Evolutionary conservation across 1,140 invertebrate species (phyloP), one percentile per base, ranked within the genome.

Genomic region (Caerostris darwini): DNA sequence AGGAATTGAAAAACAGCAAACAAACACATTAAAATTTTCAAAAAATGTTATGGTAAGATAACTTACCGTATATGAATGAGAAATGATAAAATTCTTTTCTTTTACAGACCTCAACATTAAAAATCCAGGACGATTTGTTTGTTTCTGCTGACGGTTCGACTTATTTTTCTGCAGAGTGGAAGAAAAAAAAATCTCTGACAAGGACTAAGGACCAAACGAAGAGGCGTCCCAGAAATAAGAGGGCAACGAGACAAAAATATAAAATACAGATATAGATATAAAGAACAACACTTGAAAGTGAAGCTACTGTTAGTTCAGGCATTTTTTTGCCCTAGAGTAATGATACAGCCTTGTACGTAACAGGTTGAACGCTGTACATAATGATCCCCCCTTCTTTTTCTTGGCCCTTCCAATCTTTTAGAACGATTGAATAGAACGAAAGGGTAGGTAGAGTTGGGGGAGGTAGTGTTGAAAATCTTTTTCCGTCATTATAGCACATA

Each of bases 311-410:
- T 93, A 93, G 92, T 83, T 58, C 82, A 93, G 81, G 54, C 81
- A 69, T 90, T 71, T 58, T 69, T 93, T 87, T 92, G 50, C 81
- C 61, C 83, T 53, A 19, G 67, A 93, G 92, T 93, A 93, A 93
- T 93, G 92, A 93, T 87, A 86, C 83, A 71, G 64, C 54, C 82
- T 87, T 71, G 82, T 93, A 87, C 83, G 92, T 93, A 93, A 93
- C 92, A 93, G 92, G 92, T 93, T 93, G 92, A 93, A 71, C 83
- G 56, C 56, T 93, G 92, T 93, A 93, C 92, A 93, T 93, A 93
- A 93, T 87, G 92, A 93, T 93, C n/a, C 71, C 71, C 7, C 5
- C 34, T 19, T 34, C 19, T 7, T 50, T 34, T 12, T 19, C n/a
- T 34, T 17, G 6, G 2, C 14, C 53, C 50, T 69, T n/a, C 54